These are phyloP conservation scores for Malaclemys terrapin DNA, from an alignment of 2,113 vertebrate genomes.

Conservation along the genomic window DNA sequence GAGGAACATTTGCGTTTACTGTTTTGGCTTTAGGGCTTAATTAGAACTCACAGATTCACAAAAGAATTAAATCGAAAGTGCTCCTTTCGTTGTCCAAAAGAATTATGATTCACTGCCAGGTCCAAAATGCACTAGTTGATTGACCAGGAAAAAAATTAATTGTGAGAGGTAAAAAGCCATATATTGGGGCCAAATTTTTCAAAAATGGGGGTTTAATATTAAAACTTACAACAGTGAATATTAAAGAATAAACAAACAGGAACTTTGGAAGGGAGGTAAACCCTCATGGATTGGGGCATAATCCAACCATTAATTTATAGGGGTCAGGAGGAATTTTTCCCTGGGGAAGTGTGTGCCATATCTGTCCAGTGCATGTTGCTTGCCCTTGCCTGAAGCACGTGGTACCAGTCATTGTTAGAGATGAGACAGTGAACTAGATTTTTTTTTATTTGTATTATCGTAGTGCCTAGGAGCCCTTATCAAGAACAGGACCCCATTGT, in stretches of 20 bases:
- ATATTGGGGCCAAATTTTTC: neutral
- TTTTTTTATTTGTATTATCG: fast-evolving
- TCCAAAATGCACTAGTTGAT: neutral
- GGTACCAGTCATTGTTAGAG: fast-evolving
- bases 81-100: neutral
- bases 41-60: neutral
- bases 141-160: neutral
- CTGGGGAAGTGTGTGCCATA: neutral
- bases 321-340: neutral
- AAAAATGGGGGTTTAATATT: neutral
- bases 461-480: neutral
- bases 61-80: neutral
- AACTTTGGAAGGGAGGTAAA: neutral
- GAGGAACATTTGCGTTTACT: neutral
- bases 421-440: neutral
- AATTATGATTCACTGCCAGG: neutral
- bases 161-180: neutral
- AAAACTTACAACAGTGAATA: neutral
- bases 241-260: fast-evolving
- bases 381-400: neutral
- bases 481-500: fast-evolving
- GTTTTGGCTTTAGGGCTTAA: neutral
- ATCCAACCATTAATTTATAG: neutral
- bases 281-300: neutral
- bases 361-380: slow-evolving; percentile 5